Conservation (phyloP, 1,140 invertebrate species). For the Drosophila carrolli region DNA sequence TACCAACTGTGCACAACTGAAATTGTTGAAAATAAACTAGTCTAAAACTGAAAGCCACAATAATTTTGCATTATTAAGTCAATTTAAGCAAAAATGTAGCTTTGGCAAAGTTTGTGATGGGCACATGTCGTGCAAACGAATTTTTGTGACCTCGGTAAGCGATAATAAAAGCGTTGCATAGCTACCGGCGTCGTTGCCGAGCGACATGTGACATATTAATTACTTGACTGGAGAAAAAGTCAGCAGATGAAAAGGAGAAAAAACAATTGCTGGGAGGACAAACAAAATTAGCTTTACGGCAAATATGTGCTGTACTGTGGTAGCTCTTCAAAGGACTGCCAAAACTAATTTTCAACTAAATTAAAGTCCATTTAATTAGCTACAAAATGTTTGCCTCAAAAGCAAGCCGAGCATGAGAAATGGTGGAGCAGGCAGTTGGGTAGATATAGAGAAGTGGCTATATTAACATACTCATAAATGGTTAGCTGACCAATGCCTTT, state of each 20-base stretch:
- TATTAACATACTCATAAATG: constrained; percentile 55
- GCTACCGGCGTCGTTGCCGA: constrained; percentile 5
- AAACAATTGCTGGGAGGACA: constrained; percentile 17
- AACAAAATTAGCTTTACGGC: constrained; percentile 5
- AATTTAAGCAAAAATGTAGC: constrained; percentile 6
- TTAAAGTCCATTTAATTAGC: constrained; percentile 65
- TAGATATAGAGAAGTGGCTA: constrained; percentile 10
- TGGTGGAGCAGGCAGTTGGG: background rate
- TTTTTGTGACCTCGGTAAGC: background rate
- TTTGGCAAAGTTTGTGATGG: background rate
- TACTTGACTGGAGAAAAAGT: constrained; percentile 36
- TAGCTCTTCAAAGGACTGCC: constrained; percentile 26
- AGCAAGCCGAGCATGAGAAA: constrained; percentile 23
- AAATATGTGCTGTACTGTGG: background rate
- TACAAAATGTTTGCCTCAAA: constrained; percentile 40
- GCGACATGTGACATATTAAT: constrained; percentile 66
- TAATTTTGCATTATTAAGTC: constrained; percentile 7
- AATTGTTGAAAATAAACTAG: too few species aligned
- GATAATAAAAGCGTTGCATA: constrained; percentile 21
- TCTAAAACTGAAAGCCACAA: background rate
- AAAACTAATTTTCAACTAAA: constrained; percentile 47
- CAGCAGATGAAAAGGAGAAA: constrained; percentile 16
- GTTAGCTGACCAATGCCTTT: constrained; percentile 61
- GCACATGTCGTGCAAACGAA: constrained; percentile 1
- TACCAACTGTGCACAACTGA: too few species aligned